Conservation (phyloP, 2,113 vertebrate species). For the Melanocharis versteri region DNA sequence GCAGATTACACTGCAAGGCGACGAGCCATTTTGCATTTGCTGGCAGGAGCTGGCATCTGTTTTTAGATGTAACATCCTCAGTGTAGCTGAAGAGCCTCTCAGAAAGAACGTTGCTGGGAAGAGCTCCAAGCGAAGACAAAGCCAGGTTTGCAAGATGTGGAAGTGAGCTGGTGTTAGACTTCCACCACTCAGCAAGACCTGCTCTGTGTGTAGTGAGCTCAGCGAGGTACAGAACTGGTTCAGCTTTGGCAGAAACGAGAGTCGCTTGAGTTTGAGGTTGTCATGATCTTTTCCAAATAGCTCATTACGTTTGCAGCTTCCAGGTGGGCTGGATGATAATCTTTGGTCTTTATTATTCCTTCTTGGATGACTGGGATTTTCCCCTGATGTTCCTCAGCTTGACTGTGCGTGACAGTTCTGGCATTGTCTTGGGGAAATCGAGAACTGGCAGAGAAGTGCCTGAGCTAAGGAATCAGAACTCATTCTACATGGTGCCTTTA, state of each 20-base stretch:
- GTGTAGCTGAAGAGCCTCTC: slow-evolving; percentile 47
- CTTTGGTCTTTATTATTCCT: slow-evolving; percentile 28
- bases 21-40: slow-evolving; percentile 59
- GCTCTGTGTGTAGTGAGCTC: background rate
- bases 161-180: slow-evolving; percentile 48
- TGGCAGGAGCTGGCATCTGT: slow-evolving; percentile 65
- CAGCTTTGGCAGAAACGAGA: background rate
- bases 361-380: slow-evolving; percentile 21
- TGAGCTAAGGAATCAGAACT: slow-evolving; percentile 29
- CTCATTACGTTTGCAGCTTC: slow-evolving; percentile 51
- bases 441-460: slow-evolving; percentile 34
- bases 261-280: slow-evolving; percentile 16
- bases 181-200: slow-evolving; percentile 26
- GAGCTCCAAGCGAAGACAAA: slow-evolving; percentile 54
- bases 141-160: slow-evolving; percentile 62
- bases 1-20: slow-evolving; percentile 41
- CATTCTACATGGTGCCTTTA: slow-evolving; percentile 21
- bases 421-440: slow-evolving; percentile 1
- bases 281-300: slow-evolving; percentile 51
- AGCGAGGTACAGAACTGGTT: background rate
- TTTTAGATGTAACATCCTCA: slow-evolving; percentile 67
- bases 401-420: slow-evolving; percentile 22
- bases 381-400: slow-evolving; percentile 33
- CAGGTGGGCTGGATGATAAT: slow-evolving; percentile 43
- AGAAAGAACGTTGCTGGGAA: slow-evolving; percentile 56